Evolutionary conservation across 1,140 invertebrate genomes (phyloP).

Genomic region (Psilanteris sp.): DNA sequence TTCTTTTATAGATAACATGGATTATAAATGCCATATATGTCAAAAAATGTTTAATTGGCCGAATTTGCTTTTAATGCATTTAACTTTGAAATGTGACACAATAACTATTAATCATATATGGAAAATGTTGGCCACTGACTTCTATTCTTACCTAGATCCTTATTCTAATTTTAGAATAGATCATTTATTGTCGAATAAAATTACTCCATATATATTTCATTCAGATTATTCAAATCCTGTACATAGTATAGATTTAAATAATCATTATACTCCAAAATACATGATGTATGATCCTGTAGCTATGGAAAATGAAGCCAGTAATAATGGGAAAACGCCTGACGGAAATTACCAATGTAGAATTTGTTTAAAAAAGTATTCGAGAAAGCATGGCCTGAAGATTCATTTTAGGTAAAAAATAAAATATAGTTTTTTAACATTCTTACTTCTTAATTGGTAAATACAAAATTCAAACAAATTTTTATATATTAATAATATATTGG

Average conservation of each 20-base stretch:
- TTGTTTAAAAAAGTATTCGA: constrained; percentile 93
- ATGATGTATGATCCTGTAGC: constrained; percentile 76
- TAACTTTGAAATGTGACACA: constrained; percentile 85
- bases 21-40: constrained; percentile 71
- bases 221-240: too few relatives aligned
- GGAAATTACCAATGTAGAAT: constrained; percentile 89
- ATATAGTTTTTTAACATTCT: background rate
- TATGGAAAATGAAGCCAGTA: constrained; percentile 88
- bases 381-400: constrained; percentile 95
- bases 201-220: too few relatives aligned
- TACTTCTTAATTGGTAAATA: background rate
- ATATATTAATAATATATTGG: too few relatives aligned
- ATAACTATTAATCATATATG: constrained; percentile 82
- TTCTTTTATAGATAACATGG: constrained; percentile 9
- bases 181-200: too few relatives aligned
- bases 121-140: constrained; percentile 68
- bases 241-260: too few relatives aligned
- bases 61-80: constrained; percentile 92
- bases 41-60: constrained; percentile 87
- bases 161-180: background rate
- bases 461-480: too few relatives aligned
- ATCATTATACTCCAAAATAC: background rate
- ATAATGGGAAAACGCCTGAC: constrained; percentile 86
- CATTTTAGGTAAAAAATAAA: constrained; percentile 85
- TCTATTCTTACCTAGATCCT: background rate